Conservation (phyloP, 2,888 invertebrate genomes). For the Ceraclea dissimilis region DNA sequence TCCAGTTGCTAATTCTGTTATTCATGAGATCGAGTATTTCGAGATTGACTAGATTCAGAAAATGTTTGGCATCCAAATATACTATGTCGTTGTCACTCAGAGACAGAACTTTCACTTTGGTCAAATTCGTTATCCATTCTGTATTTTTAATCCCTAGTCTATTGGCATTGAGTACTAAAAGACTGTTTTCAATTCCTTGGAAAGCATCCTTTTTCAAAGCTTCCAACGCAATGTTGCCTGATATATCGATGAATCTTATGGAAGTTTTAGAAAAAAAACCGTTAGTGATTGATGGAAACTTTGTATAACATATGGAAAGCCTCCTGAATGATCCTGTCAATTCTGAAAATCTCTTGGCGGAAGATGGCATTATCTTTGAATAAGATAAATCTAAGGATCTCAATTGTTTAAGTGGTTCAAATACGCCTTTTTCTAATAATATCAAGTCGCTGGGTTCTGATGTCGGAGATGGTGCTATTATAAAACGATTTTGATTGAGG, state of each 20-base stretch:
- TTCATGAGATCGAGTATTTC: constrained; percentile 44
- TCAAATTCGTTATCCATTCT: constrained; percentile 35
- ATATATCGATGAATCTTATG: constrained; percentile 47
- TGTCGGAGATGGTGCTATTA: constrained; percentile 24
- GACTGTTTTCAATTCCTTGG: constrained; percentile 36
- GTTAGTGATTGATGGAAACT: constrained; percentile 34
- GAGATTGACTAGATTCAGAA: constrained; percentile 36
- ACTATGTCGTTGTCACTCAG: constrained; percentile 46
- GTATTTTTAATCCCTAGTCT: constrained; percentile 37
- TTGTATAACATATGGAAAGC: constrained; percentile 43
- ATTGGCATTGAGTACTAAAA: constrained; percentile 42
- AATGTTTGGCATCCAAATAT: constrained; percentile 31
- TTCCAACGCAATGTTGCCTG: constrained; percentile 42
- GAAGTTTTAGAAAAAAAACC: constrained; percentile 39
- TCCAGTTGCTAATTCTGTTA: constrained; percentile 53
- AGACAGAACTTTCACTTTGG: constrained; percentile 41
- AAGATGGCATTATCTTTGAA: constrained; percentile 33
- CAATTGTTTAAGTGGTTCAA: constrained; percentile 32
- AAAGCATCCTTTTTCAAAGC: constrained; percentile 33
- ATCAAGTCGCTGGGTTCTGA: constrained; percentile 30
- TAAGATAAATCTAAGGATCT: constrained; percentile 38
- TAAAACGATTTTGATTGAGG: background rate
- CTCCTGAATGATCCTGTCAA: constrained; percentile 32
- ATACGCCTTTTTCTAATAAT: constrained; percentile 31
- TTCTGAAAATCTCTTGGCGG: constrained; percentile 32